phyloP scores from a whole-genome alignment of 30 jellyfish, hydroid and myxozoan species.

The Hydractinia echinata region DNA sequence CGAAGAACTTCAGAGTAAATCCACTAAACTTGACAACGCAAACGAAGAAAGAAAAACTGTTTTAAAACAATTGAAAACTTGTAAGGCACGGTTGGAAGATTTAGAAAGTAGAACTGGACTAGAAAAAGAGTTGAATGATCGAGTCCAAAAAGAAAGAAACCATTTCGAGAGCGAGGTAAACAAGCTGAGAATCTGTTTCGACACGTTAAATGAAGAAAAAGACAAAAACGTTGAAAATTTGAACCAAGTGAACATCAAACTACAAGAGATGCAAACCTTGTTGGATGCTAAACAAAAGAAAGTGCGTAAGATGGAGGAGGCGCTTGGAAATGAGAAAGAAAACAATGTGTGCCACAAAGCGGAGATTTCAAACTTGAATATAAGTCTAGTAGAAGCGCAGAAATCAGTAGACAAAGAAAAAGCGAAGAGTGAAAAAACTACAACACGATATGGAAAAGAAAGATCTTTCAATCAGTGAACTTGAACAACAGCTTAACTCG shows the following conservation, averaged over 20 bases:
- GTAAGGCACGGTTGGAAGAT: not conserved
- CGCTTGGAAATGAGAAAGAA: constrained; percentile 20
- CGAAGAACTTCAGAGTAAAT: constrained; percentile 3
- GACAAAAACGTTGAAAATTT: not conserved
- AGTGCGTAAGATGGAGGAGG: not conserved
- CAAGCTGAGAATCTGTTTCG: constrained; percentile 19
- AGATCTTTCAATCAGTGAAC: not conserved
- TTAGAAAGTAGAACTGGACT: not conserved
- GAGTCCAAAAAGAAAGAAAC: not conserved
- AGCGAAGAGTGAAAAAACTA: not conserved
- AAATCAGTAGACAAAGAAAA: constrained; percentile 5
- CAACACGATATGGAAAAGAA: constrained; percentile 13
- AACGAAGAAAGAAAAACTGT: not conserved
- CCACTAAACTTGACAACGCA: not conserved
- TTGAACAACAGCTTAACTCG: constrained; percentile 7
- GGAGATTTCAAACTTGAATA: constrained; percentile 20
- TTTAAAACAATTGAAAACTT: not conserved
- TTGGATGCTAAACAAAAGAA: not conserved
- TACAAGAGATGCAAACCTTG: not conserved
- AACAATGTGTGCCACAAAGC: constrained; percentile 13
- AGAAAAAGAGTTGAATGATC: not conserved
- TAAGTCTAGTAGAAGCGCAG: constrained; percentile 12
- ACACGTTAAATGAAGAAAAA: constrained; percentile 29
- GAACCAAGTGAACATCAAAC: not conserved
- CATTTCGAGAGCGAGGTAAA: constrained; percentile 21